These are phyloP conservation scores for Taphrorychus bicolor DNA, from an alignment of 2,888 invertebrate species.

Conservation along the genomic window DNA sequence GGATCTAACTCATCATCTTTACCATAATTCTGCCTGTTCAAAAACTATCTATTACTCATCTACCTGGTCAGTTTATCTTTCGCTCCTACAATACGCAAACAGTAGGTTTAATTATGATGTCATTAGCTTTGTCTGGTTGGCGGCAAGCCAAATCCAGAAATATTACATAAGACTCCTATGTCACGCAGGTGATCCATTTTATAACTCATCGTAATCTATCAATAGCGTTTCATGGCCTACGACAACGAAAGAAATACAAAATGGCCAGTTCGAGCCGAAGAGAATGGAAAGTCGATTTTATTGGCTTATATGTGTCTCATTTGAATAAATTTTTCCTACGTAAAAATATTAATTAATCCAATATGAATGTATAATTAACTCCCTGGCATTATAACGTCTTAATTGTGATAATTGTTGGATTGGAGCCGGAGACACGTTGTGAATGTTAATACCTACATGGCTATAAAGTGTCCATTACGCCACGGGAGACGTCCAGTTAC, in stretches of 20 bases:
- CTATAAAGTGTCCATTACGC: neutral
- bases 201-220: neutral
- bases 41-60: neutral
- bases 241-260: neutral
- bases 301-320: neutral
- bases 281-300: neutral
- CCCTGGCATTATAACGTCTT: neutral
- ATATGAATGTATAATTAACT: neutral
- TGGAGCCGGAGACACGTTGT: neutral
- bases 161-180: neutral
- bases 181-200: neutral
- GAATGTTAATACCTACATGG: neutral
- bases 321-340: neutral
- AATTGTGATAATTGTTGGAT: neutral
- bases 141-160: neutral
- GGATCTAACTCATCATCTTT: too few species aligned
- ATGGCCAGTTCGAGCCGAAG: neutral
- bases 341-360: neutral
- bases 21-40: neutral
- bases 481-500: neutral
- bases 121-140: neutral
- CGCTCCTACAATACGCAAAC: neutral
- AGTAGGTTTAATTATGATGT: neutral
- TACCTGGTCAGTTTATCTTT: neutral
- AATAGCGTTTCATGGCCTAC: neutral